A percentile compares a stretch with the other conserved stretches of the same genome.
phyloP scores from a whole-genome alignment of 1,140 invertebrate species.

The Panagrolaimus sp. region DNA sequence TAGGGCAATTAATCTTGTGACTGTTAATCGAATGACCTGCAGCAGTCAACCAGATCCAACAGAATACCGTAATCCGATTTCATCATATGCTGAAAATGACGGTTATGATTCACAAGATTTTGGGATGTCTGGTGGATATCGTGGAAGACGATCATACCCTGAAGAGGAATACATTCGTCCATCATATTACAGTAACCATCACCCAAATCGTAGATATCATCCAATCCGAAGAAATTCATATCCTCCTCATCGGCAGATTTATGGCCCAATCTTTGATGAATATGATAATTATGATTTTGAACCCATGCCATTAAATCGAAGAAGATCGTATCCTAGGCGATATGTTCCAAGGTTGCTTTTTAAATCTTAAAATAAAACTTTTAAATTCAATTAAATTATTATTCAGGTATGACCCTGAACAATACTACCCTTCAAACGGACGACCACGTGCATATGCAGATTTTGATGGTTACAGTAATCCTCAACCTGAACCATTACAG shows the following conservation, averaged over 20 bases:
- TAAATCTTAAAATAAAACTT: too few species aligned
- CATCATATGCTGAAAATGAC: not conserved
- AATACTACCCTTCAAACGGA: not conserved
- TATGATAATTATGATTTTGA: slow-evolving; percentile 39
- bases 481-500: not conserved
- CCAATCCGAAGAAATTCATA: slow-evolving; percentile 1
- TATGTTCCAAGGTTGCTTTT: too few species aligned
- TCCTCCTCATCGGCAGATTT: slow-evolving; percentile 21
- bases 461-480: not conserved
- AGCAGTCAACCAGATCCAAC: slow-evolving; percentile 17
- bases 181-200: not conserved
- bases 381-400: too few species aligned
- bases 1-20: slow-evolving; percentile 31
- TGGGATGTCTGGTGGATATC: not conserved
- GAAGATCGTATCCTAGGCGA: not conserved
- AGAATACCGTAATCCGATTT: slow-evolving; percentile 20
- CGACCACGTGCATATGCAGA: not conserved
- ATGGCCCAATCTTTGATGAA: slow-evolving; percentile 30
- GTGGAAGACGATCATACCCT: not conserved
- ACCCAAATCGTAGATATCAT: not conserved
- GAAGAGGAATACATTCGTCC: not conserved
- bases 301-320: too few species aligned
- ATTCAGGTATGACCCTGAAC: not conserved
- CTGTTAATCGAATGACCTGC: slow-evolving; percentile 33
- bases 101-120: not conserved